Conservation (phyloP, 2,113 vertebrate genomes). For the Catagonus wagneri region DNA sequence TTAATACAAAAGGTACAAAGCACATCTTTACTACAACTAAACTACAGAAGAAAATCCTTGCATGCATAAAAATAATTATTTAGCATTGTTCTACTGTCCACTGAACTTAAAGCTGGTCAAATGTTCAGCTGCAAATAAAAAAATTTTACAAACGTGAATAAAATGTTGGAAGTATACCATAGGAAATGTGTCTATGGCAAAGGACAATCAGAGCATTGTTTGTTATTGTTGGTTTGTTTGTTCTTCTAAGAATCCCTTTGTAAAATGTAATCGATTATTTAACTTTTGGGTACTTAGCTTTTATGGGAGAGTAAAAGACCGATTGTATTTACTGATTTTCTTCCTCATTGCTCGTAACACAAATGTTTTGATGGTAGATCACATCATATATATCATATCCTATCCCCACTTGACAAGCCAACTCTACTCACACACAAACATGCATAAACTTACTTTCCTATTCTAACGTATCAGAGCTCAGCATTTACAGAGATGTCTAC, state of each 20-base stretch:
- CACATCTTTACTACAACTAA: not conserved
- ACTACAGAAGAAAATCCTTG: not conserved
- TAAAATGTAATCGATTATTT: not conserved
- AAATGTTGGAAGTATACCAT: not conserved
- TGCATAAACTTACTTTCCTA: not conserved
- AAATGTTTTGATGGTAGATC: not conserved
- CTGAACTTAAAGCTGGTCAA: not conserved
- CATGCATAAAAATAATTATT: not conserved
- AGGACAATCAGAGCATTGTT: not conserved
- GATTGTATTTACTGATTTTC: not conserved
- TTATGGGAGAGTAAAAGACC: not conserved
- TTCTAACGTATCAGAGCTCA: not conserved
- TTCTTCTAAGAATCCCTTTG: not conserved
- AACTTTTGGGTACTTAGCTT: not conserved
- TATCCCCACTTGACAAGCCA: accelerated
- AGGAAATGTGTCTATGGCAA: not conserved
- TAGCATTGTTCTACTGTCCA: not conserved
- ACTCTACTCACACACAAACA: not conserved
- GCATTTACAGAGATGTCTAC: not conserved
- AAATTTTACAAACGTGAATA: not conserved
- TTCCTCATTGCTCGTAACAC: not conserved
- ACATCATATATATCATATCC: not conserved
- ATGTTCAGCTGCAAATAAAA: not conserved
- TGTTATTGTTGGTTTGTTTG: not conserved
- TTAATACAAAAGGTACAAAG: not conserved